phyloP scores from a whole-genome alignment of 2,797 vertebrate species.

The Ceryle rudis region DNA sequence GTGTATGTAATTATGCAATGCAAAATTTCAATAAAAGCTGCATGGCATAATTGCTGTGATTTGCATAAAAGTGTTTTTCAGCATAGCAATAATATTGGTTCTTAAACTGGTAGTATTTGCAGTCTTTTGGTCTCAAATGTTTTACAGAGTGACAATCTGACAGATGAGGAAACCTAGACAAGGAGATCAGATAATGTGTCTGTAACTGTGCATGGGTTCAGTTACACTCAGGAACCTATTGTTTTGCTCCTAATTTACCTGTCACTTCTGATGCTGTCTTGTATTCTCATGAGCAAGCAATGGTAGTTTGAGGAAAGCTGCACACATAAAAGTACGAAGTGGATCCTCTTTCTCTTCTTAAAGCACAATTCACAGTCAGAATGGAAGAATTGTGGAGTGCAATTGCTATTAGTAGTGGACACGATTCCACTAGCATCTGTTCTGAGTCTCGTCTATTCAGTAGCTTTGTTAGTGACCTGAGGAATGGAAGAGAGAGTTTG shows the following conservation, averaged over 20 bases:
- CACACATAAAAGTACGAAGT: background rate
- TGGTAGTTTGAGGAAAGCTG: background rate
- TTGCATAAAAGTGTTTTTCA: background rate
- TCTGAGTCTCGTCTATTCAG: background rate
- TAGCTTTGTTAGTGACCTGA: background rate
- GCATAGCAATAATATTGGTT: background rate
- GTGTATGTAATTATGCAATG: background rate
- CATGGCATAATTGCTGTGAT: background rate
- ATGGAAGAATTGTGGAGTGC: background rate
- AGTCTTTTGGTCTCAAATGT: background rate
- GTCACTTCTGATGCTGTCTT: background rate
- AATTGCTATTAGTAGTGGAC: background rate
- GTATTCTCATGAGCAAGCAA: background rate
- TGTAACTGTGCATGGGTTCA: background rate
- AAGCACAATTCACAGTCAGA: background rate
- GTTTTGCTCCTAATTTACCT: background rate
- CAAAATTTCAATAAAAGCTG: background rate
- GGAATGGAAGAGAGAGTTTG: background rate
- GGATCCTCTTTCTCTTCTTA: background rate
- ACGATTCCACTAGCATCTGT: accelerated
- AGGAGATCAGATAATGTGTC: background rate
- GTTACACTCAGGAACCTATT: background rate
- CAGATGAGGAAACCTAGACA: background rate
- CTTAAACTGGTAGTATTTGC: background rate
- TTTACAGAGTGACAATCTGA: background rate